These are phyloP conservation scores for Watsonalla binaria DNA, from an alignment of 2,888 invertebrate species.

Conservation along the genomic window DNA sequence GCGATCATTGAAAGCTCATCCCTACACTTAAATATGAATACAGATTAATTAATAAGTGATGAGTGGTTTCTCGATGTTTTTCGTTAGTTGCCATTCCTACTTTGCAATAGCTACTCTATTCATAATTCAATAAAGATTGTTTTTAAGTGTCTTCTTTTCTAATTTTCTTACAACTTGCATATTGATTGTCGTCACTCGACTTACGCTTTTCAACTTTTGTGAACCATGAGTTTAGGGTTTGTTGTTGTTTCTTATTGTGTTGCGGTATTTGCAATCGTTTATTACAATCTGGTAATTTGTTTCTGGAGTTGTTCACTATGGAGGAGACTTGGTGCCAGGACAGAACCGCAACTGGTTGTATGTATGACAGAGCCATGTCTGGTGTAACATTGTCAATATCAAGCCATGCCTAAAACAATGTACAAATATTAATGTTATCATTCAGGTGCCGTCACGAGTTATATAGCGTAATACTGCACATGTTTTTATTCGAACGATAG, in stretches of 20 bases:
- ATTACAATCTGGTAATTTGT: conserved; percentile 81
- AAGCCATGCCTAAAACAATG: conserved; percentile 81
- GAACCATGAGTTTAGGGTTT: conserved; percentile 67
- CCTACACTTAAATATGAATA: too few relatives aligned
- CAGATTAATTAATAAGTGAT: too few relatives aligned
- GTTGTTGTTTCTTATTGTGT: conserved; percentile 54
- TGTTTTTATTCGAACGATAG: too few relatives aligned
- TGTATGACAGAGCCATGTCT: conserved; percentile 70
- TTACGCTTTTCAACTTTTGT: conserved; percentile 52
- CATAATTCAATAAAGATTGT: conserved; percentile 7
- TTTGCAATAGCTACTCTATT: neutral
- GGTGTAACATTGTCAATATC: conserved; percentile 76
- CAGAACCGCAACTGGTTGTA: conserved; percentile 76
- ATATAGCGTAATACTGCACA: too few relatives aligned
- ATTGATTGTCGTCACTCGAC: conserved; percentile 20
- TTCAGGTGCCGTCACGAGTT: neutral
- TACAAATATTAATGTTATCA: neutral
- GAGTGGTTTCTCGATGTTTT: too few relatives aligned
- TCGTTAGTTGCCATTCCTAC: too few relatives aligned
- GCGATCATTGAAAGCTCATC: too few relatives aligned
- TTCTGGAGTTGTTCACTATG: conserved; percentile 84
- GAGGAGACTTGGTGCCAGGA: conserved; percentile 85
- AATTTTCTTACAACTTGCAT: conserved; percentile 30
- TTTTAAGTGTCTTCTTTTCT: conserved; percentile 18
- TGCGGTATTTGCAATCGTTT: conserved; percentile 51